Conservation (phyloP, 2,797 vertebrate genomes). For the Sebastes oblongus region DNA sequence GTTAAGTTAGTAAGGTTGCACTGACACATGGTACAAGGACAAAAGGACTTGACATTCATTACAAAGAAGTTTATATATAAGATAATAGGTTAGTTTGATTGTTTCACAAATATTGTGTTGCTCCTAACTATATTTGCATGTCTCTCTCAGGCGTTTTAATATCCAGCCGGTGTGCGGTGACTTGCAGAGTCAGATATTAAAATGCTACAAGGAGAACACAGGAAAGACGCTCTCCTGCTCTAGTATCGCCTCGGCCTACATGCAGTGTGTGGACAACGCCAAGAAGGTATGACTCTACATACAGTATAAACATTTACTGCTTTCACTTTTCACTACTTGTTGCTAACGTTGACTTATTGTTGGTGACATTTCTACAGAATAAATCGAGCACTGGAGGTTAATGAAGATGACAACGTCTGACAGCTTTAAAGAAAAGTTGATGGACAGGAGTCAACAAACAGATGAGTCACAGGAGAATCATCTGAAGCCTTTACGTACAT, state of each 20-base stretch:
- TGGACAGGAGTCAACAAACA: neutral
- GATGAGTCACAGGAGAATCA: neutral
- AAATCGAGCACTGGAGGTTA: slow-evolving; percentile 74
- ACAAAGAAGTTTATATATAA: neutral
- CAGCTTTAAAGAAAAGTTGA: neutral
- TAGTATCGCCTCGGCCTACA: slow-evolving; percentile 88
- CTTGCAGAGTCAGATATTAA: slow-evolving; percentile 90
- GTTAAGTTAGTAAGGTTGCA: neutral
- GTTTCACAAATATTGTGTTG: neutral
- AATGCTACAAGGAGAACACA: slow-evolving; percentile 88
- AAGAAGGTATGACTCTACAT: slow-evolving; percentile 83
- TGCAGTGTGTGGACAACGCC: slow-evolving; percentile 90
- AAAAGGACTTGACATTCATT: neutral
- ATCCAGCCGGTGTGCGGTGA: slow-evolving; percentile 88
- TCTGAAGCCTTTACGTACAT: neutral
- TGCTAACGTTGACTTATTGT: neutral
- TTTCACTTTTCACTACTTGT: neutral
- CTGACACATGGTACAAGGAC: neutral
- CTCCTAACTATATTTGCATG: neutral
- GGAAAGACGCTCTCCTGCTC: slow-evolving; percentile 92
- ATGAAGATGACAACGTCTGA: slow-evolving; percentile 9
- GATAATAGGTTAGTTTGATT: neutral
- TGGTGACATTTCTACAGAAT: slow-evolving; percentile 47
- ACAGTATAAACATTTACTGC: neutral
- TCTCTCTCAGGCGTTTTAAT: slow-evolving; percentile 81